Base-by-base conservation (phyloP, 2,797 vertebrate genomes). In the Uromys caudimaculatus region DNA sequence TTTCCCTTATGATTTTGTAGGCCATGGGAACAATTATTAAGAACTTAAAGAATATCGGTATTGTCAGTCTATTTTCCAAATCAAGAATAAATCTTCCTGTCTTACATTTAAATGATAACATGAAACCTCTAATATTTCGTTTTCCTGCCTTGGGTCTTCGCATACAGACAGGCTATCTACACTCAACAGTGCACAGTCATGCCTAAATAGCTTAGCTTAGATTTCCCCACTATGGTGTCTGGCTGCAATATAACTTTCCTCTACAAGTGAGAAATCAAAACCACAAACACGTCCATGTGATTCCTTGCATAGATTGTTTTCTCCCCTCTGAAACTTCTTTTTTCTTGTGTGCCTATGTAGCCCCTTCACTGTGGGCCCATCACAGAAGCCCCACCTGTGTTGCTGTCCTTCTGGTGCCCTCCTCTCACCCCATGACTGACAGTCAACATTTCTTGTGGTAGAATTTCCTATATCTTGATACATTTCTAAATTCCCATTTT, bases 181-280 rank as follows among this genome's bases (percentile, higher is more conserved):
- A 54, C 8, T 1, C 35, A 35, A 4, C 0, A 0, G 14, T 14
- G 0, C 19, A 76, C 38, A 90, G 24, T 64, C 11, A 62, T 82
- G 13, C 62, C 44, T 91, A 54, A 69, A 41, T 38, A 79, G n/a
- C 2, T 81, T 56, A 90, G 17, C 23, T 54, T 77, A 56, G 58
- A 38, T 92, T 95, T 47, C 88, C 24, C 27, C 32, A 24, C 41
- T 90, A 32, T 88, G 17, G 21, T 95, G 67, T 89, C 3, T 93
- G 29, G 1, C n/a, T 95, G 4, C 81, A 85, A 0, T 21, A 47
- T 64, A 84, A 76, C 41, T 67, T 52, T 84, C 60, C 27, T 32
- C 38, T 52, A 32, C 23, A 35, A 82, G 19, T 69, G 71, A 75
- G 85, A 88, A 71, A 50, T 47, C 14, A 76, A 44, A 90, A 35